A percentile compares a stretch with the other conserved stretches of the same genome.
Conservation (phyloP, 2,797 vertebrate species). For the Rhincodon typus region DNA sequence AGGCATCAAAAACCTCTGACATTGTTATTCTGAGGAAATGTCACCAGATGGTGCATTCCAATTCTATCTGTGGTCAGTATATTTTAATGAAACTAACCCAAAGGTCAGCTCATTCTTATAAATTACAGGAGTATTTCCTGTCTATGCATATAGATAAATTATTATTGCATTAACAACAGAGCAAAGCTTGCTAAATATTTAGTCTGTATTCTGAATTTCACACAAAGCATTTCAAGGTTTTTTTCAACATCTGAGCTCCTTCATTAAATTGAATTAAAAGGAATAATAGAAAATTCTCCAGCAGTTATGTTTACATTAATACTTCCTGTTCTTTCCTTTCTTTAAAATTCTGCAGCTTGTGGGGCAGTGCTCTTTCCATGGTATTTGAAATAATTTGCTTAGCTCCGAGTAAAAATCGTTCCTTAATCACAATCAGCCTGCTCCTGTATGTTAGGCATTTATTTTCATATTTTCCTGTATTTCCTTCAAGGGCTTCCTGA, state of each 20-base stretch:
- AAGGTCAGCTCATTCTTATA: neutral
- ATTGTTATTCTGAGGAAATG: constrained; percentile 45
- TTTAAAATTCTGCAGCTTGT: no score
- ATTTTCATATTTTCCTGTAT: neutral
- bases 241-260: neutral
- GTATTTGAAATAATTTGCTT: neutral
- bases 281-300: neutral
- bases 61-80: neutral
- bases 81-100: neutral
- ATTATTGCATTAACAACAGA: neutral
- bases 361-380: neutral
- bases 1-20: constrained; percentile 34
- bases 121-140: neutral
- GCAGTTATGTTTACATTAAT: neutral
- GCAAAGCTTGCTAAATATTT: neutral
- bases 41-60: constrained; percentile 48
- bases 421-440: neutral
- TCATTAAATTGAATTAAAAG: neutral
- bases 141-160: neutral
- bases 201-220: neutral
- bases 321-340: neutral
- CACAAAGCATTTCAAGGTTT: neutral
- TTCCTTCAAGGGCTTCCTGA: neutral
- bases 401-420: neutral
- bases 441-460: neutral